These are phyloP conservation scores for Drosophila quadrilineata DNA, from an alignment of 1,140 invertebrate species.

Conservation along the genomic window DNA sequence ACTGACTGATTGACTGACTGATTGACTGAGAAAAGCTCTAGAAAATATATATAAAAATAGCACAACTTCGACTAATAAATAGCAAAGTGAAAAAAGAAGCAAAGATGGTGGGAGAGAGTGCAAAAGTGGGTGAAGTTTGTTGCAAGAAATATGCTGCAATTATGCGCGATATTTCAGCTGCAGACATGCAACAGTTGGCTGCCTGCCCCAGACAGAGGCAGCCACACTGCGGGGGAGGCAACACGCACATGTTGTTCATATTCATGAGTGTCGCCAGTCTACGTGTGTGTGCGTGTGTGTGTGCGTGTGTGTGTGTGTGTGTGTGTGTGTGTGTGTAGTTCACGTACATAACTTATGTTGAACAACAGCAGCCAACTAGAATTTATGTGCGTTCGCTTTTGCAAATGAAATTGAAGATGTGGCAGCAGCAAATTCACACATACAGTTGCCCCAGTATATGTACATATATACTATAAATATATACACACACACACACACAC, in stretches of 20 bases:
- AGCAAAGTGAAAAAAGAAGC: constrained; percentile 14
- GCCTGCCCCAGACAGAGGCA: background rate
- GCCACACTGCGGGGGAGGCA: background rate
- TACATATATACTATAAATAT: constrained; percentile 34
- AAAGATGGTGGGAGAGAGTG: background rate
- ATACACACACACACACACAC: constrained; percentile 25
- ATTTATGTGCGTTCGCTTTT: constrained; percentile 63
- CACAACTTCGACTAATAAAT: constrained; percentile 40
- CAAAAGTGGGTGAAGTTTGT: background rate
- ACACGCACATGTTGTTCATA: constrained; percentile 41
- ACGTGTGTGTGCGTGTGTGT: constrained; percentile 1
- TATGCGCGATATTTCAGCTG: constrained; percentile 68
- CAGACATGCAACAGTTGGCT: constrained; percentile 65
- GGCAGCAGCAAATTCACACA: constrained; percentile 31
- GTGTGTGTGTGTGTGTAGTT: constrained; percentile 29
- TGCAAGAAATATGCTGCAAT: constrained; percentile 55
- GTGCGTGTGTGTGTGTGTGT: constrained; percentile 2
- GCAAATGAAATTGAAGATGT: constrained; percentile 17
- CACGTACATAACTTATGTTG: constrained; percentile 74
- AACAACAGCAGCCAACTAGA: constrained; percentile 59
- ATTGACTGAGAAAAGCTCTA: constrained; percentile 27
- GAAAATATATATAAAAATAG: constrained; percentile 49
- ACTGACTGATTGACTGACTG: constrained; percentile 9
- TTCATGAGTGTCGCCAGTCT: constrained; percentile 43
- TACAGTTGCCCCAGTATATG: no score